phyloP scores from a whole-genome alignment of 2,888 invertebrate genomes.

The Mythimna vitellina region DNA sequence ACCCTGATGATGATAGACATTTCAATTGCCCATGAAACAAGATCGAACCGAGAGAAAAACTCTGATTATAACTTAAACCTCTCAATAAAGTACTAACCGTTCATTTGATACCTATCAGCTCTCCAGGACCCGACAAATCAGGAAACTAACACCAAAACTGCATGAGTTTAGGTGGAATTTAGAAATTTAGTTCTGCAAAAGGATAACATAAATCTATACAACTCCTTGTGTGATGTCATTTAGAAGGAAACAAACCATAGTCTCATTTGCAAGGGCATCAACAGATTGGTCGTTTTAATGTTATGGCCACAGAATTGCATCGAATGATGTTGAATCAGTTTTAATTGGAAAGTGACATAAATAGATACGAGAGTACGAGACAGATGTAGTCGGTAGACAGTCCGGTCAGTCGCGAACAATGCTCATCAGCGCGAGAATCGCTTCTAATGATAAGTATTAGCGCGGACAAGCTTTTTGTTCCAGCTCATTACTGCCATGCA shows the following conservation, averaged over 20 bases:
- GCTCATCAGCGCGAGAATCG: slow-evolving; percentile 22
- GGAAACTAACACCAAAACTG: slow-evolving; percentile 12
- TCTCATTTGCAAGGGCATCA: neutral
- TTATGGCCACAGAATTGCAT: neutral
- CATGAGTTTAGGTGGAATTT: neutral
- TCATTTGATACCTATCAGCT: slow-evolving; percentile 4
- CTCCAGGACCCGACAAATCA: neutral
- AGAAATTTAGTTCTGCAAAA: slow-evolving; percentile 20
- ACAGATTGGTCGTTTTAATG: slow-evolving; percentile 13
- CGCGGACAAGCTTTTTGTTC: slow-evolving; percentile 39
- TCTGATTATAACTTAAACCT: neutral
- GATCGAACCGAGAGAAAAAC: slow-evolving; percentile 12
- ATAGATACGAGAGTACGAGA: neutral
- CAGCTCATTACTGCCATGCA: slow-evolving; percentile 48
- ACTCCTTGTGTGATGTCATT: slow-evolving; percentile 13
- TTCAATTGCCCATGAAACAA: slow-evolving; percentile 7
- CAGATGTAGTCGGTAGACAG: neutral
- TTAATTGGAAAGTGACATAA: neutral
- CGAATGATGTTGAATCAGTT: slow-evolving; percentile 1
- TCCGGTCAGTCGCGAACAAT: neutral
- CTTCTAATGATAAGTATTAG: slow-evolving; percentile 39
- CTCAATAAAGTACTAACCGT: slow-evolving; percentile 4
- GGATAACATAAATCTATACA: slow-evolving; percentile 18
- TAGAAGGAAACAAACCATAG: neutral
- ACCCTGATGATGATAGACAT: slow-evolving; percentile 9